These are phyloP conservation scores for Notolepis coatsorum DNA, from an alignment of 2,797 vertebrate species.

Conservation along the genomic window DNA sequence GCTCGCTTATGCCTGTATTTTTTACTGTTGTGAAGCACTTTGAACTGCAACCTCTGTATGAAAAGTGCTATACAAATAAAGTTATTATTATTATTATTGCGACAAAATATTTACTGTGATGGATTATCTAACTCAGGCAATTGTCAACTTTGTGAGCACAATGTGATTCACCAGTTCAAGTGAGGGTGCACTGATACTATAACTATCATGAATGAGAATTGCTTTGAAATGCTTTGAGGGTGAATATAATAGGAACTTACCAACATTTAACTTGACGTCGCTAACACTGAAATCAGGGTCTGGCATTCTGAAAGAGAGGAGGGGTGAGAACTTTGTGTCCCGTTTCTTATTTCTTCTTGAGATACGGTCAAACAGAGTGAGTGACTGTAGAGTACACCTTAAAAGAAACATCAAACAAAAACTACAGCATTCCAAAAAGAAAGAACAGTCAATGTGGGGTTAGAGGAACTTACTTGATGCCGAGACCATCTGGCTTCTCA, in stretches of 20 bases:
- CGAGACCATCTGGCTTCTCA: conserved; percentile 91
- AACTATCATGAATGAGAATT: too few species aligned
- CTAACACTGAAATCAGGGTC: conserved; percentile 94
- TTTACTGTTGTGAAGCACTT: too few species aligned
- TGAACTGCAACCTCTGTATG: too few species aligned
- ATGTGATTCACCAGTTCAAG: too few species aligned
- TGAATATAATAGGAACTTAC: conserved; percentile 74
- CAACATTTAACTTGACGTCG: conserved; percentile 94
- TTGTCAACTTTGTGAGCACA: too few species aligned
- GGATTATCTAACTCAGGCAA: too few species aligned
- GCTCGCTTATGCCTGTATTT: too few species aligned
- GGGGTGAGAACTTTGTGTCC: not conserved
- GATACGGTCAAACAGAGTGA: not conserved
- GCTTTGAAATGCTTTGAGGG: too few species aligned
- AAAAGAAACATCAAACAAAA: not conserved
- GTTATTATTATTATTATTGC: too few species aligned
- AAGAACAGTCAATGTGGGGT: not conserved
- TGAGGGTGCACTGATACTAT: too few species aligned
- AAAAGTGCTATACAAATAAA: too few species aligned
- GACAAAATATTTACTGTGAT: too few species aligned
- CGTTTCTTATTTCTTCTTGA: not conserved
- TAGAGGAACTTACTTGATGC: conserved; percentile 89
- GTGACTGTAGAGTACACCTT: not conserved
- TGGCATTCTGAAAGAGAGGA: conserved; percentile 87
- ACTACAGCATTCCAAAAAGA: not conserved